Percentiles rank a stretch among this genome's conserved stretches.
Evolutionary conservation across 2,888 invertebrate genomes (phyloP).

Genomic region (Philereme vetulata): DNA sequence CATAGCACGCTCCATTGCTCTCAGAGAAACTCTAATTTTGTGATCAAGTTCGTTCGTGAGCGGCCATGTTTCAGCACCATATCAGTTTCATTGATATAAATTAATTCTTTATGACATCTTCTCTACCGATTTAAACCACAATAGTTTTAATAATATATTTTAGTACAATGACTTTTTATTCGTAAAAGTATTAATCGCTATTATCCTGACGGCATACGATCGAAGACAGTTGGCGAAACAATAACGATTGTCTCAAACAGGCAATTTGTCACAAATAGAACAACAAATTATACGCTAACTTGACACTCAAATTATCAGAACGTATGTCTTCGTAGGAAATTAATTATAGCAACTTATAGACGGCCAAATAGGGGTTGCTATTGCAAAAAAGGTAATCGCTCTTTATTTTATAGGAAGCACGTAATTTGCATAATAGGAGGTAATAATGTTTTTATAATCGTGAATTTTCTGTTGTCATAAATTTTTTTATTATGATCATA

Average conservation of each 20-base stretch:
- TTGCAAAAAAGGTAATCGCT: slow-evolving; percentile 15
- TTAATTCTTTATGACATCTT: too few relatives aligned
- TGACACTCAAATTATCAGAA: slow-evolving; percentile 25
- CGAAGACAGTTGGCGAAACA: slow-evolving; percentile 23
- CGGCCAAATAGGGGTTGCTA: slow-evolving; percentile 10
- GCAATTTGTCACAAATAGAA: slow-evolving; percentile 31
- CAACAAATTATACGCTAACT: slow-evolving; percentile 18
- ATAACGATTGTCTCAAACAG: slow-evolving; percentile 23
- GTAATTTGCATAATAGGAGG: neutral
- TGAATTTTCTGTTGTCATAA: too few relatives aligned
- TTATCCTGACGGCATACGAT: slow-evolving; percentile 6
- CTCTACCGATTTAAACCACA: too few relatives aligned
- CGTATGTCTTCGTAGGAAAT: slow-evolving; percentile 18
- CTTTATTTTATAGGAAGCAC: slow-evolving; percentile 1
- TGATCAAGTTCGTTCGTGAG: too few relatives aligned
- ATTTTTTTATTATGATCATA: too few relatives aligned
- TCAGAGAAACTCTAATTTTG: too few relatives aligned
- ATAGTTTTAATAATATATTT: too few relatives aligned
- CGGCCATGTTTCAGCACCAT: too few relatives aligned
- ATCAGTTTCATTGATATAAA: too few relatives aligned
- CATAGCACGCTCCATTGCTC: too few relatives aligned
- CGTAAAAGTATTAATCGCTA: neutral
- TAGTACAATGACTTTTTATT: too few relatives aligned
- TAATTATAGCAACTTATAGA: slow-evolving; percentile 18
- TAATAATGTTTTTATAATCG: too few relatives aligned